phyloP scores from a whole-genome alignment of 1,140 invertebrate species.

The Drosophila ananassae region DNA sequence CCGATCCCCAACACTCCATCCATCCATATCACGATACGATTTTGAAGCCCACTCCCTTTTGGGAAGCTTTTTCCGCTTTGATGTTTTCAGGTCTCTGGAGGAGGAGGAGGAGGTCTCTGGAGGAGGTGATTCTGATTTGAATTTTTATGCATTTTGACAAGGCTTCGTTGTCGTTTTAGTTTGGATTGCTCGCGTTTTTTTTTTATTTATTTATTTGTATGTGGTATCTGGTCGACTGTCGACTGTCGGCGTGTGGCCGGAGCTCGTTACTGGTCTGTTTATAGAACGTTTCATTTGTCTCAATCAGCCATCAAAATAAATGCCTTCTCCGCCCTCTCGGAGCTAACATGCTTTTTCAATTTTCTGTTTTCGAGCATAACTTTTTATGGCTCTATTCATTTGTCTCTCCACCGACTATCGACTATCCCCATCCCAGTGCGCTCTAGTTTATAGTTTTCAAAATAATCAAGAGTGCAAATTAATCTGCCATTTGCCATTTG shows the following conservation, averaged over 20 bases:
- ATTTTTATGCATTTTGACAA: slow-evolving; percentile 80
- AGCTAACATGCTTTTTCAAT: slow-evolving; percentile 76
- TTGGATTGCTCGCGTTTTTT: neutral
- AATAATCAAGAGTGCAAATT: slow-evolving; percentile 60
- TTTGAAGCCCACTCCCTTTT: slow-evolving; percentile 30
- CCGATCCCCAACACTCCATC: neutral
- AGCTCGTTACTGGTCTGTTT: slow-evolving; percentile 59
- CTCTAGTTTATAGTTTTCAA: slow-evolving; percentile 49
- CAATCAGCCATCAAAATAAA: slow-evolving; percentile 73
- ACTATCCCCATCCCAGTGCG: neutral
- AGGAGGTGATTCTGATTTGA: slow-evolving; percentile 57
- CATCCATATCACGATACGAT: neutral
- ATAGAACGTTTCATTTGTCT: slow-evolving; percentile 77
- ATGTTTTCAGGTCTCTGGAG: slow-evolving; percentile 33
- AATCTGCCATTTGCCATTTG: slow-evolving; percentile 51
- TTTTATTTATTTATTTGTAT: neutral
- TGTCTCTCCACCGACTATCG: slow-evolving; percentile 2
- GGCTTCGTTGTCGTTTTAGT: slow-evolving; percentile 39
- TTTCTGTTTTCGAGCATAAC: slow-evolving; percentile 76
- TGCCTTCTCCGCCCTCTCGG: slow-evolving; percentile 30
- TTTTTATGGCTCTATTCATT: slow-evolving; percentile 77
- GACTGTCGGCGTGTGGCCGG: slow-evolving; percentile 57
- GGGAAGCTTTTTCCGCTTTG: slow-evolving; percentile 62
- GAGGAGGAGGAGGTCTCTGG: too few relatives aligned
- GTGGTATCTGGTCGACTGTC: slow-evolving; percentile 13